phyloP scores from a whole-genome alignment of 2,797 vertebrate genomes.

The Thamnophis elegans region DNA sequence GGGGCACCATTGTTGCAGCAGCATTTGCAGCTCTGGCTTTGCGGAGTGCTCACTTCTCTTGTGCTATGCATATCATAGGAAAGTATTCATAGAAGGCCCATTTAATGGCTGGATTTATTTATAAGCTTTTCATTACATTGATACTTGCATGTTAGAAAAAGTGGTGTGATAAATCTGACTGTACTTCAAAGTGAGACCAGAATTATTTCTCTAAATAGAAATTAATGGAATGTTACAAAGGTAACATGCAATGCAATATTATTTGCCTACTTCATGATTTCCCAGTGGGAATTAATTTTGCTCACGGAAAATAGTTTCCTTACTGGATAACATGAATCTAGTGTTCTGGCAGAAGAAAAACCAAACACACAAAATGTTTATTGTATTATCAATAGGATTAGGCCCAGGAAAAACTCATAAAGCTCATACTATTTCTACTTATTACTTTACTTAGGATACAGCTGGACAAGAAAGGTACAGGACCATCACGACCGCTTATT shows the following conservation, averaged over 20 bases:
- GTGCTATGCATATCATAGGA: not conserved
- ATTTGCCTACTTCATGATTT: not conserved
- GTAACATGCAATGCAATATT: not conserved
- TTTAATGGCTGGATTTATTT: not conserved
- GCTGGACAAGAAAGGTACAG: slow-evolving; percentile 95
- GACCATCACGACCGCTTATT: slow-evolving; percentile 96
- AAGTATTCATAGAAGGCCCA: not conserved
- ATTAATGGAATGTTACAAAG: not conserved
- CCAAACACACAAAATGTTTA: not conserved
- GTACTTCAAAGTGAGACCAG: not conserved
- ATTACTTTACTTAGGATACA: slow-evolving; percentile 80
- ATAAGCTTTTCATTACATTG: not conserved
- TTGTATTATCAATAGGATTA: not conserved
- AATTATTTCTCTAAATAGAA: not conserved
- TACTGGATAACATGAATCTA: not conserved
- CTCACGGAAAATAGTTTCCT: not conserved
- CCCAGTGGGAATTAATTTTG: not conserved
- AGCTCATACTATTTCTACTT: slow-evolving; percentile 37
- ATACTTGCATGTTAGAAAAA: not conserved
- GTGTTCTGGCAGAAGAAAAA: not conserved
- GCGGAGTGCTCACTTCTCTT: no score
- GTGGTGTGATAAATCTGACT: not conserved
- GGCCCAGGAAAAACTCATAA: not conserved
- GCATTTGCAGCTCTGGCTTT: no score
- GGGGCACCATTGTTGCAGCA: no score